phyloP scores from a whole-genome alignment of 2,888 invertebrate species.

The Cactoblastis cactorum region DNA sequence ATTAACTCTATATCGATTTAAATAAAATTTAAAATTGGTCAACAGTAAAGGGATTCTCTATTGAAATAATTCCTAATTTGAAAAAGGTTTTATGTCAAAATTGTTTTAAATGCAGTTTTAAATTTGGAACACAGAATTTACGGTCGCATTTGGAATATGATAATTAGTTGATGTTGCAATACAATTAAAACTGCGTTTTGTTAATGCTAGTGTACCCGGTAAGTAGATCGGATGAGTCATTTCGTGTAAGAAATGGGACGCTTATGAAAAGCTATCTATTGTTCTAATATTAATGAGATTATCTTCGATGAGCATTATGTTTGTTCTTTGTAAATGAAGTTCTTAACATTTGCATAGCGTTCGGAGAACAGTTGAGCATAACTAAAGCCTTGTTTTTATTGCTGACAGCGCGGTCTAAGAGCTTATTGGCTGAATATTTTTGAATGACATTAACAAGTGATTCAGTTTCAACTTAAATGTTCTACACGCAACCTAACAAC shows the following conservation, averaged over 20 bases:
- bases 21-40: slow-evolving; percentile 18
- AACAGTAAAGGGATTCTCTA: slow-evolving; percentile 14
- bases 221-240: slow-evolving; percentile 54
- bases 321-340: slow-evolving; percentile 47
- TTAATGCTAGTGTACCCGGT: slow-evolving; percentile 42
- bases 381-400: slow-evolving; percentile 9
- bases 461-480: background rate
- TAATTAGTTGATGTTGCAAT: slow-evolving; percentile 24
- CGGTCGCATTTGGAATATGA: background rate
- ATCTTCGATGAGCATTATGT: slow-evolving; percentile 27
- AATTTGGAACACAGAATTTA: background rate
- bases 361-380: slow-evolving; percentile 6
- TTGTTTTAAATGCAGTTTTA: background rate
- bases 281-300: slow-evolving; percentile 49
- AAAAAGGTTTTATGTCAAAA: slow-evolving; percentile 14
- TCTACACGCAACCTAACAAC: background rate
- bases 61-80: background rate
- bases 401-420: slow-evolving; percentile 2
- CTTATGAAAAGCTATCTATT: slow-evolving; percentile 44
- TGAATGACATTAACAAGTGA: slow-evolving; percentile 1
- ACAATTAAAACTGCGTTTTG: slow-evolving; percentile 43
- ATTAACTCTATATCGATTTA: slow-evolving; percentile 22
- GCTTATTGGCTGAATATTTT: slow-evolving; percentile 11
- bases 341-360: slow-evolving; percentile 27
- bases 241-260: slow-evolving; percentile 57